Base-by-base conservation (phyloP, 2,888 invertebrate genomes). In the Lasioglossum malachurum region DNA sequence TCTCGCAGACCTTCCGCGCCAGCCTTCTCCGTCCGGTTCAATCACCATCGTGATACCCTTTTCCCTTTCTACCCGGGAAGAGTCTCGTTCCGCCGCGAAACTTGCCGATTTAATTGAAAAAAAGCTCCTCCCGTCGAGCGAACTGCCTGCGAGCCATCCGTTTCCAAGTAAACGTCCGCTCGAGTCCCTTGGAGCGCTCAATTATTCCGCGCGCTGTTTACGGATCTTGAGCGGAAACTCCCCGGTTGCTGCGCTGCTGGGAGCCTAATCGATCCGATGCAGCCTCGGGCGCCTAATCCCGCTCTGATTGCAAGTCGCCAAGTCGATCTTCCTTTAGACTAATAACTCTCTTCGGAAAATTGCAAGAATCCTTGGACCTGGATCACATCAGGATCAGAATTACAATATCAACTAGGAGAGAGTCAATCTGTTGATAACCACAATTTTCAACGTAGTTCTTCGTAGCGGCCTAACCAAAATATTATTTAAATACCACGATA, bases 51-150 rank as follows among this genome's bases (percentile, higher is more conserved):
- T 78, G 53, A 53, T 53, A 72, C 78, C 64, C 71, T 71, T 76
- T 72, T 87, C 35, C 67, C 38, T 60, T 78, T 31, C 31, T 16
- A 5, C 60, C 16, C 14, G 16, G 31, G 27, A 64, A 16, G 16
- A 14, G 27, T 31, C 60, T 16, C 31, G 60, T 64, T 31, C 84
- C 75, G 71, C 64, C 79, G 73, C 49, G 83, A 83, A 90, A 89
- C 89, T 90, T 92, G 89, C 87, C 86, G 89, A 93, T 94, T 93
- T 93, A 94, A 94, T 94, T 93, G 93, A 94, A 94, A 94, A 91
- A 93, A 91, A 46, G 69, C 53, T 77, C 87, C 87, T 86, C 84
- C 16, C 57, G 14, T n/a, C 35, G 38, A 35, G 10, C 35, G n/a
- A 27, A 41, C 67, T 53, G 41, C 41, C 69, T 75, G 71, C 74